phyloP scores from a whole-genome alignment of 2,113 vertebrate genomes.

The Plectropomus leopardus region DNA sequence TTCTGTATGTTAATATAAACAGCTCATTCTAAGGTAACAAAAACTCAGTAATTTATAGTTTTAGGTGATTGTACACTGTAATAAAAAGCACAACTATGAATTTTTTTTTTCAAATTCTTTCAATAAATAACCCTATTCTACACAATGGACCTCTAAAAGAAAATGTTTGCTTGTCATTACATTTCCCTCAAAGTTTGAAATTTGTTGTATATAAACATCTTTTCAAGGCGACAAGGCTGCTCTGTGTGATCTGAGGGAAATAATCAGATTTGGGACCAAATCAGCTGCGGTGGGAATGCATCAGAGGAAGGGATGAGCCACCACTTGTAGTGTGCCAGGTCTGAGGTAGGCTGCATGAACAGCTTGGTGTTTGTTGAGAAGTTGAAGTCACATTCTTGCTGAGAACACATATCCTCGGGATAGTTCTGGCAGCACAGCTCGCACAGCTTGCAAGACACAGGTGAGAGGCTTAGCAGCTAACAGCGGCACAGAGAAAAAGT shows the following conservation, averaged over 20 bases:
- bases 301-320: conserved; percentile 3
- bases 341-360: conserved; percentile 11
- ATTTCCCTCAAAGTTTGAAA: too few relatives aligned
- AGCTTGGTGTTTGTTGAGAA: conserved; percentile 1
- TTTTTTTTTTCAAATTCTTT: too few relatives aligned
- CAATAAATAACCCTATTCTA: too few relatives aligned
- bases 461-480: conserved; percentile 36
- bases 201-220: too few relatives aligned
- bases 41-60: too few relatives aligned
- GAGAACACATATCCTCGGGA: conserved; percentile 24
- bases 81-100: too few relatives aligned
- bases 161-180: too few relatives aligned
- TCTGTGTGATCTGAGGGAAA: neutral
- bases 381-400: conserved; percentile 20
- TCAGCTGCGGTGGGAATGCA: conserved; percentile 9
- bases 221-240: too few relatives aligned
- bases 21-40: too few relatives aligned
- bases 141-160: too few relatives aligned
- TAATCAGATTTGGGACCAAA: neutral
- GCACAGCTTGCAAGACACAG: conserved; percentile 30
- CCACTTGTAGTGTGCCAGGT: neutral
- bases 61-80: too few relatives aligned
- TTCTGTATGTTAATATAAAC: too few relatives aligned
- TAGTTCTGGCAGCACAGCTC: conserved; percentile 18
- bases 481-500: conserved; percentile 6